These are phyloP conservation scores for Aproaerema taeniolella DNA, from an alignment of 2,888 invertebrate species.

Conservation along the genomic window DNA sequence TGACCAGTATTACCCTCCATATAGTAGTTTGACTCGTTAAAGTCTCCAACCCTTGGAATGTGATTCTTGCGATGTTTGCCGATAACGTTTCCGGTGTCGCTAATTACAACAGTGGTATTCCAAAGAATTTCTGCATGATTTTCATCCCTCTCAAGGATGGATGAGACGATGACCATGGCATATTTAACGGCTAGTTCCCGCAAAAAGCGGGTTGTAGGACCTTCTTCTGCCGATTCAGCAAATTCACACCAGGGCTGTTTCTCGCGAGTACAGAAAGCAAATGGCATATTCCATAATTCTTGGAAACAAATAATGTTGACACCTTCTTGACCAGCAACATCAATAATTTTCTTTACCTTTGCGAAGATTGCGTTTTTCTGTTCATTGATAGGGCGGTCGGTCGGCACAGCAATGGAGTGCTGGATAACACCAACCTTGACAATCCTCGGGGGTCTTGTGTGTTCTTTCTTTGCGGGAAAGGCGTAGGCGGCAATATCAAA, in stretches of 20 bases:
- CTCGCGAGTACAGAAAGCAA: conserved; percentile 98
- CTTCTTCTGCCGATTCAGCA: conserved; percentile 93
- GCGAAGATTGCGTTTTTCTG: conserved; percentile 89
- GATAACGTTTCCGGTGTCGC: conserved; percentile 89
- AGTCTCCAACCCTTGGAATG: conserved; percentile 98
- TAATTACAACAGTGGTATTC: conserved; percentile 98
- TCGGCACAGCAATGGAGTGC: conserved; percentile 88
- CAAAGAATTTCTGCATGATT: conserved; percentile 91
- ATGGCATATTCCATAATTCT: conserved; percentile 99
- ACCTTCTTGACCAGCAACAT: conserved; percentile 86
- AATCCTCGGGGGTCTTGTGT: conserved; percentile 81
- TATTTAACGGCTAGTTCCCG: conserved; percentile 87
- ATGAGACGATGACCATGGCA: conserved; percentile 96
- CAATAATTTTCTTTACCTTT: conserved; percentile 86
- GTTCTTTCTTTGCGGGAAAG: conserved; percentile 65
- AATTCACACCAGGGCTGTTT: conserved; percentile 98
- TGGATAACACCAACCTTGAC: conserved; percentile 94
- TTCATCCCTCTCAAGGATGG: conserved; percentile 96
- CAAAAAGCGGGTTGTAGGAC: conserved; percentile 91
- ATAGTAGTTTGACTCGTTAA: conserved; percentile 99
- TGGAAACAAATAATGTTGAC: conserved; percentile 97
- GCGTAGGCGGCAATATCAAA: conserved; percentile 69
- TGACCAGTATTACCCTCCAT: conserved; percentile 97
- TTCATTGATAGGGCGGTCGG: conserved; percentile 84
- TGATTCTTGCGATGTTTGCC: conserved; percentile 99